Percentiles rank a stretch among this genome's conserved stretches.
Conservation (phyloP, 1,140 invertebrate species). For the Drosophila kepulauana region DNA sequence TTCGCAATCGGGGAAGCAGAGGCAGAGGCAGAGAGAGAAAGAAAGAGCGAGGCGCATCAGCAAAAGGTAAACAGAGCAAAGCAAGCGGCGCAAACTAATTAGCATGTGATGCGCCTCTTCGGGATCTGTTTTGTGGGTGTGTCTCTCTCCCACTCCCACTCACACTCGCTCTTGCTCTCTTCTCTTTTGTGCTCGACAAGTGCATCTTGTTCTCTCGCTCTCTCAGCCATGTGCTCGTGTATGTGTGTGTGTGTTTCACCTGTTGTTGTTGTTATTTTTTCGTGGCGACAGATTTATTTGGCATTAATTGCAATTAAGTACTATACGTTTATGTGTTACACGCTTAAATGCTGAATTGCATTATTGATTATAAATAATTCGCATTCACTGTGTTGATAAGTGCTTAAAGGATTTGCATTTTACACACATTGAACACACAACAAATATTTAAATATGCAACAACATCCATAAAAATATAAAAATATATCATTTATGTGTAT, state of each 20-base stretch:
- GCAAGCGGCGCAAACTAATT: slow-evolving; percentile 63
- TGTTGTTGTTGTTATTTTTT: slow-evolving; percentile 46
- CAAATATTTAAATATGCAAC: background rate
- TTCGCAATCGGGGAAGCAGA: background rate
- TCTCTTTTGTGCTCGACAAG: slow-evolving; percentile 7
- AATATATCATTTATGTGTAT: background rate
- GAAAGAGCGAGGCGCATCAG: slow-evolving; percentile 1
- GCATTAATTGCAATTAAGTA: slow-evolving; percentile 56
- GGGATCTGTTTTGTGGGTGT: slow-evolving; percentile 56
- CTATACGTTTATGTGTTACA: slow-evolving; percentile 20
- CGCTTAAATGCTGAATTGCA: background rate
- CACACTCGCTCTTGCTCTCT: background rate
- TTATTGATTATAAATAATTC: slow-evolving; percentile 12
- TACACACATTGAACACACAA: background rate
- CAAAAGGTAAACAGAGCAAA: slow-evolving; percentile 62
- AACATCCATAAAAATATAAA: background rate
- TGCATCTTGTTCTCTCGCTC: slow-evolving; percentile 8
- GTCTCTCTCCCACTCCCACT: slow-evolving; percentile 23
- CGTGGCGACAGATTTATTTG: slow-evolving; percentile 76
- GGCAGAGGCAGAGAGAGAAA: slow-evolving; percentile 4
- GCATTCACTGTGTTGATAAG: slow-evolving; percentile 5
- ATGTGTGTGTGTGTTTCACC: slow-evolving; percentile 22
- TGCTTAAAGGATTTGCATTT: slow-evolving; percentile 25
- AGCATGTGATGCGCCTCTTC: slow-evolving; percentile 65
- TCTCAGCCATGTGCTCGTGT: background rate